phyloP scores from a whole-genome alignment of 2,797 vertebrate genomes.

The Acropternis orthonyx region DNA sequence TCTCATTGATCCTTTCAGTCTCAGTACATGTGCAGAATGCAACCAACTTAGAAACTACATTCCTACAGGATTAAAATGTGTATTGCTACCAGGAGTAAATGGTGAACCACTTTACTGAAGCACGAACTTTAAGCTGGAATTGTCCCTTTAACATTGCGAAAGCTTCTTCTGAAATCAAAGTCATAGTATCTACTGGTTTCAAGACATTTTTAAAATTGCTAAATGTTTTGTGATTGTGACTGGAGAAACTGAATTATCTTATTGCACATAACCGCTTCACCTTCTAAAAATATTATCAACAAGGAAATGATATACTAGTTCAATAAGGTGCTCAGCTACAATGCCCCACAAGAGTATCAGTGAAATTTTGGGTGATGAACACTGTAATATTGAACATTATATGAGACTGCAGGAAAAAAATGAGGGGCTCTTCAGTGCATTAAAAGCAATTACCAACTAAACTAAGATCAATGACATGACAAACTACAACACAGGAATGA shows the following conservation, averaged over 20 bases:
- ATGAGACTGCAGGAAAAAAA: not conserved
- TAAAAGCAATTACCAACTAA: constrained; percentile 61
- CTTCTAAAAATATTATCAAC: not conserved
- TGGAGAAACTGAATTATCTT: not conserved
- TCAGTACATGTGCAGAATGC: not conserved
- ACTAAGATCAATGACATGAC: constrained; percentile 21
- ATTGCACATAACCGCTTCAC: not conserved
- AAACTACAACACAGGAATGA: constrained; percentile 18
- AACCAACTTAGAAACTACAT: not conserved
- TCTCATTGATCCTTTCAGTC: not conserved
- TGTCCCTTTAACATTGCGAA: not conserved
- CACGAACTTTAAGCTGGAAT: not conserved
- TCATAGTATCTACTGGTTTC: not conserved
- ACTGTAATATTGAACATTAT: not conserved
- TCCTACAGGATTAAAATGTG: not conserved
- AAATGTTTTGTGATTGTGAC: not conserved
- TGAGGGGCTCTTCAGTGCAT: constrained; percentile 29
- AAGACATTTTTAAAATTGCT: not conserved
- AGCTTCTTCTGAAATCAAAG: not conserved
- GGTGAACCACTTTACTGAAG: not conserved
- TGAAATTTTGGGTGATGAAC: constrained; percentile 37
- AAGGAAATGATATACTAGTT: constrained; percentile 1
- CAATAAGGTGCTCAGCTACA: not conserved
- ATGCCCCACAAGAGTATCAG: not conserved
- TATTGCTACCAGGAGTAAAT: not conserved